A percentile compares a stretch with the other conserved stretches of the same genome.
These are phyloP conservation scores for Xestoiulus laeticollis DNA, from an alignment of 2,888 invertebrate species.

Conservation along the genomic window DNA sequence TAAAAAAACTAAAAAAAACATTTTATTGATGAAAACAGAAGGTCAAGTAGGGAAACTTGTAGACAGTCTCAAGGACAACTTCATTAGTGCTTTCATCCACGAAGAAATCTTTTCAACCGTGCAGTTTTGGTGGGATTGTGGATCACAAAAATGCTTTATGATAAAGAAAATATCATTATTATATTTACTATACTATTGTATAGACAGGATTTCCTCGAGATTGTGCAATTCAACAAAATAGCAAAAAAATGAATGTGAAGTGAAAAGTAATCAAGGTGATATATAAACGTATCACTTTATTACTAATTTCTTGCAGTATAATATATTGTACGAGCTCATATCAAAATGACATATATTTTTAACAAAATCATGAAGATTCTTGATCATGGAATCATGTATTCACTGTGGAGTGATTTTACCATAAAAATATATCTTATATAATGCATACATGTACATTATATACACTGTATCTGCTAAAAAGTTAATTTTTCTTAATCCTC, in stretches of 20 bases:
- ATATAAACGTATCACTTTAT: no score
- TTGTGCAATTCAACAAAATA: not conserved
- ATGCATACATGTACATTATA: no score
- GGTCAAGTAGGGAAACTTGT: not conserved
- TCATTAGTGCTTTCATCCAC: constrained; percentile 4
- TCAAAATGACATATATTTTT: no score
- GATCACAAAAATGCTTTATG: not conserved
- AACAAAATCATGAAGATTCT: no score
- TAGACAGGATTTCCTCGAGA: not conserved
- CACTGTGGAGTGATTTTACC: no score
- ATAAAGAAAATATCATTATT: not conserved
- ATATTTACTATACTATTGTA: not conserved
- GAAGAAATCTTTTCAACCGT: not conserved
- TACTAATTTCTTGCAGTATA: not conserved
- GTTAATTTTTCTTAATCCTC: no score
- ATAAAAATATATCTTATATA: no score
- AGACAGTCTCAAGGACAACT: not conserved
- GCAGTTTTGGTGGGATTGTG: not conserved
- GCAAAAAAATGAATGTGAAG: not conserved
- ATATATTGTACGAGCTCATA: no score
- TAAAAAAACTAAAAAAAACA: not conserved
- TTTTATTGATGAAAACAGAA: not conserved
- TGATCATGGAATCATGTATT: no score
- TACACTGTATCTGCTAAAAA: no score
- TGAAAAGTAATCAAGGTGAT: not conserved